Evolutionary conservation across 2,113 vertebrate species (phyloP).

Genomic region (Mustela nigripes): DNA sequence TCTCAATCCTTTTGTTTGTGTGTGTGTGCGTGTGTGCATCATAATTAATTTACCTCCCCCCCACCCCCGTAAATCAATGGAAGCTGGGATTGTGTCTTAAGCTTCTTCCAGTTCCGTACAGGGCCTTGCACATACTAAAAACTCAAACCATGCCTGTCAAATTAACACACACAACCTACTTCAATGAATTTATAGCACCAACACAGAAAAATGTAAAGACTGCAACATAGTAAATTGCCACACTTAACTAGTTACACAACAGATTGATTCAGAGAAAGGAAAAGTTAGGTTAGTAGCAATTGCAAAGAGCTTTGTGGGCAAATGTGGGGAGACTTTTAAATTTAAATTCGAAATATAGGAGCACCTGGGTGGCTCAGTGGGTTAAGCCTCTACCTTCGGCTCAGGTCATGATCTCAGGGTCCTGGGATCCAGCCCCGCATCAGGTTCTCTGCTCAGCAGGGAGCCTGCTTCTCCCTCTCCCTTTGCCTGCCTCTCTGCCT

Average conservation of each 20-base stretch:
- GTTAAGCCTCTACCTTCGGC: too few relatives aligned
- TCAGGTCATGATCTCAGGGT: too few relatives aligned
- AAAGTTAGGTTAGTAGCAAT: neutral
- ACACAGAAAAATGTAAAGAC: neutral
- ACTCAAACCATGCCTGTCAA: conserved; percentile 22
- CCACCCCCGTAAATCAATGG: neutral
- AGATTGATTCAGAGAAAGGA: conserved; percentile 38
- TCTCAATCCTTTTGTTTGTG: neutral
- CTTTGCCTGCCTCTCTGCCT: too few relatives aligned
- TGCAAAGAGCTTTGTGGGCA: conserved; percentile 20
- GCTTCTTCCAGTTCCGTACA: neutral
- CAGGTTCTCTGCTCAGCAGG: too few relatives aligned
- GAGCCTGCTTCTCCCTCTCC: too few relatives aligned
- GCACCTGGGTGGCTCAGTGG: too few relatives aligned
- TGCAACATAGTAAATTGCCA: neutral
- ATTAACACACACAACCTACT: neutral
- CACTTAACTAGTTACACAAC: neutral
- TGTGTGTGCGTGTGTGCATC: accelerated
- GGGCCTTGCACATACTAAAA: neutral
- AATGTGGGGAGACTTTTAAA: neutral
- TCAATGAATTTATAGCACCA: neutral
- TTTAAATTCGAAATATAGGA: neutral
- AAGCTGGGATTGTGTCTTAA: neutral
- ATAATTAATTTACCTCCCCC: neutral
- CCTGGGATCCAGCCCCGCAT: too few relatives aligned